Evolutionary conservation across 2,797 vertebrate genomes (phyloP).

Genomic region (Mastacembelus armatus): DNA sequence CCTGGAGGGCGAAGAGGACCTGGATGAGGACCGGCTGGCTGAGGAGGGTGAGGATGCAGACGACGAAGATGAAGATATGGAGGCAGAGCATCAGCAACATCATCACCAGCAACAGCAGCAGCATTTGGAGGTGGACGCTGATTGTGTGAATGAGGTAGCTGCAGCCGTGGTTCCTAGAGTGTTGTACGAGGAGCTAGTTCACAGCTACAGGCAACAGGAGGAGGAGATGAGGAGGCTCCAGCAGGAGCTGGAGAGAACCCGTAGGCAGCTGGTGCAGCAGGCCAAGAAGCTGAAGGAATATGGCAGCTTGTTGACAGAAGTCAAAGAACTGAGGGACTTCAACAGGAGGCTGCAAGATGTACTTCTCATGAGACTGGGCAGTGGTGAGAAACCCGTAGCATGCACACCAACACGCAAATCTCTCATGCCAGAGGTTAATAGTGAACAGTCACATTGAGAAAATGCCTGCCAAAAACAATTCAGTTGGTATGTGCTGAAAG

Average conservation of each 20-base stretch:
- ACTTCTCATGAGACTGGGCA: slow-evolving; percentile 96
- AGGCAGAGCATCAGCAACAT: slow-evolving; percentile 74
- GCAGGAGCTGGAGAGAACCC: slow-evolving; percentile 96
- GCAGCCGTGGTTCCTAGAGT: slow-evolving; percentile 91
- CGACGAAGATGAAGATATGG: slow-evolving; percentile 84
- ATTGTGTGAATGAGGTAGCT: slow-evolving; percentile 84
- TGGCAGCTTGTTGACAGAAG: slow-evolving; percentile 95
- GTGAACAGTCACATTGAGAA: slow-evolving; percentile 1
- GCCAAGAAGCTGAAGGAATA: slow-evolving; percentile 99
- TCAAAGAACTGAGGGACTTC: slow-evolving; percentile 98
- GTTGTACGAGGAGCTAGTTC: slow-evolving; percentile 96
- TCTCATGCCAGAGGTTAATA: neutral
- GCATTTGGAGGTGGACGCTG: slow-evolving; percentile 83
- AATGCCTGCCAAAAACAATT: too few relatives aligned
- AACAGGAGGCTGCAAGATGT: slow-evolving; percentile 98
- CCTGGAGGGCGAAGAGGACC: slow-evolving; percentile 89
- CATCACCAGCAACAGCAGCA: slow-evolving; percentile 74
- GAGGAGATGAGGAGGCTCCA: slow-evolving; percentile 98
- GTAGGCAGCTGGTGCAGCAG: slow-evolving; percentile 97
- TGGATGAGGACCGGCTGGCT: slow-evolving; percentile 84
- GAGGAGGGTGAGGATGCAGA: slow-evolving; percentile 87
- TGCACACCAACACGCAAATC: slow-evolving; percentile 32
- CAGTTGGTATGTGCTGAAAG: too few relatives aligned
- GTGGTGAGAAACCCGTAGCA: slow-evolving; percentile 86
- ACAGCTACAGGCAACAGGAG: slow-evolving; percentile 97